Evolutionary conservation across 2,888 invertebrate species (phyloP).

Genomic region (Calameuta pallipes): DNA sequence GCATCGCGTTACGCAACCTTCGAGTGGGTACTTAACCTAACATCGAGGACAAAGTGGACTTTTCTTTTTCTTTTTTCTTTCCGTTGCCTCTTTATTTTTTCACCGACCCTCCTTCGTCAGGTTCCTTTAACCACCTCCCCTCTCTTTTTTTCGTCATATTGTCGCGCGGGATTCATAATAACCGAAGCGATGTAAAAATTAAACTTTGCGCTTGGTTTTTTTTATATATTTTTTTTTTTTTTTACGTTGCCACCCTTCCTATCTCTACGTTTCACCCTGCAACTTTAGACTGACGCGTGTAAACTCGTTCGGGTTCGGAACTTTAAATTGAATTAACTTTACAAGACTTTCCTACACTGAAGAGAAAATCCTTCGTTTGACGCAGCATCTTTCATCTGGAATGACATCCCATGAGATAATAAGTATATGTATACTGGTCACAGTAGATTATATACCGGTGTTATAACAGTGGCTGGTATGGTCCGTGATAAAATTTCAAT

Average conservation of each 20-base stretch:
- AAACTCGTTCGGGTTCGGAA: not conserved
- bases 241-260: too few relatives aligned
- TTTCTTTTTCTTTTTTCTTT: not conserved
- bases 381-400: not conserved
- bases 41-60: not conserved
- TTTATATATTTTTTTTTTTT: too few relatives aligned
- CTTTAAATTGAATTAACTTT: conserved; percentile 54
- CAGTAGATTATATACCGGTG: not conserved
- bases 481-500: too few relatives aligned
- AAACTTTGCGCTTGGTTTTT: not conserved
- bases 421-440: not conserved
- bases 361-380: not conserved
- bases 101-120: not conserved
- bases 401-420: not conserved
- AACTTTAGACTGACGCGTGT: conserved; percentile 27
- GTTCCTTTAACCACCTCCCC: not conserved
- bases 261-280: conserved; percentile 9
- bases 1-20: conserved; percentile 20
- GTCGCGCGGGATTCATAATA: not conserved
- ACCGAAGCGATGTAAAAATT: not conserved
- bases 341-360: conserved; percentile 27
- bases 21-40: not conserved
- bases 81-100: not conserved
- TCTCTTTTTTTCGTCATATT: not conserved
- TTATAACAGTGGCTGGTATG: too few relatives aligned